Conservation (phyloP, 2,113 vertebrate genomes). For the Lasiurus cinereus region DNA sequence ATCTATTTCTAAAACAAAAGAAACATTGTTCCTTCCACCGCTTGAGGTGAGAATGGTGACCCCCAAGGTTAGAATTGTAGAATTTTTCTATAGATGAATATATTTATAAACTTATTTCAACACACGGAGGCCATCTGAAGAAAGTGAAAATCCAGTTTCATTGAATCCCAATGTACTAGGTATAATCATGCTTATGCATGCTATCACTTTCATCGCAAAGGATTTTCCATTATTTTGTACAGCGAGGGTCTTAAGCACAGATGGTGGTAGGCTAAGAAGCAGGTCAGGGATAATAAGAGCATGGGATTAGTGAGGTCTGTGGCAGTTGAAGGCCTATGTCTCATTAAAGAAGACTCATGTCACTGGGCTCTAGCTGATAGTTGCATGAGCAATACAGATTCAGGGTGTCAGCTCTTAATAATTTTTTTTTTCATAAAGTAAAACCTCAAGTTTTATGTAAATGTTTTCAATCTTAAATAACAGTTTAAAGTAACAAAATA, state of each 20-base stretch:
- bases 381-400: not conserved
- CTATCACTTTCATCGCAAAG: not conserved
- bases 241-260: not conserved
- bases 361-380: not conserved
- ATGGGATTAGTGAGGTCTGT: not conserved
- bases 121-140: not conserved
- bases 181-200: not conserved
- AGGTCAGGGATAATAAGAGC: not conserved
- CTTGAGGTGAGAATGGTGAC: constrained; percentile 4
- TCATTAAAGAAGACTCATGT: not conserved
- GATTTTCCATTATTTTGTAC: not conserved
- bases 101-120: not conserved
- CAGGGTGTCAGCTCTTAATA: not conserved
- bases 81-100: not conserved
- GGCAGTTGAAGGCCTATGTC: not conserved
- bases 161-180: not conserved
- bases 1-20: constrained; percentile 48
- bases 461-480: not conserved
- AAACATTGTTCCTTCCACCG: not conserved
- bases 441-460: not conserved
- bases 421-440: constrained; percentile 32
- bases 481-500: not conserved
- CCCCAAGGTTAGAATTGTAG: not conserved
- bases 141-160: not conserved
- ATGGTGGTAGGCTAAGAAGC: not conserved